Conservation (phyloP, 2,888 invertebrate species). For the Napeogenes inachia region DNA sequence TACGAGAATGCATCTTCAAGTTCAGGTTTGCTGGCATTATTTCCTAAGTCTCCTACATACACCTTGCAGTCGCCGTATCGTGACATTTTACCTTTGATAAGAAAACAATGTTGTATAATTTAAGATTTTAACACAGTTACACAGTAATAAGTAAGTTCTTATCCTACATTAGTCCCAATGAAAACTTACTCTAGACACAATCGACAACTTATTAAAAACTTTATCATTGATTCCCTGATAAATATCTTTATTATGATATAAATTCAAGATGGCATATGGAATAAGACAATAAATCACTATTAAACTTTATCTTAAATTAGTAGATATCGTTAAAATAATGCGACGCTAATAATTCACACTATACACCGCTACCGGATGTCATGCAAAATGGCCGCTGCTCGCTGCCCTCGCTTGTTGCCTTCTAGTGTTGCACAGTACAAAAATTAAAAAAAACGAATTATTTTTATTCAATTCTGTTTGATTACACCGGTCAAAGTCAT, state of each 20-base stretch:
- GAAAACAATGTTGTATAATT: conserved; percentile 7
- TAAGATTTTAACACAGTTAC: too few species aligned
- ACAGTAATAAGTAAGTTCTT: neutral
- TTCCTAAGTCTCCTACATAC: conserved; percentile 96
- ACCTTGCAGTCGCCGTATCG: conserved; percentile 94
- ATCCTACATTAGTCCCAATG: conserved; percentile 9
- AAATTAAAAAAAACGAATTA: neutral
- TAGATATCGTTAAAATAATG: conserved; percentile 14
- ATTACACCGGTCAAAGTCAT: too few species aligned
- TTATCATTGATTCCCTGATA: conserved; percentile 1
- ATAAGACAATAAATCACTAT: neutral
- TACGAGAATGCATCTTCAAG: conserved; percentile 95
- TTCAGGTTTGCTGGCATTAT: conserved; percentile 93
- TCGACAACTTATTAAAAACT: neutral
- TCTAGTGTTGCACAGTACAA: neutral
- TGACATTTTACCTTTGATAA: conserved; percentile 76
- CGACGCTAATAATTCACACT: conserved; percentile 13
- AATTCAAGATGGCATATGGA: neutral
- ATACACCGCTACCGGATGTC: conserved; percentile 18
- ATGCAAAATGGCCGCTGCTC: conserved; percentile 24
- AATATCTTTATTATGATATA: neutral
- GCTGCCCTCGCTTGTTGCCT: conserved; percentile 5
- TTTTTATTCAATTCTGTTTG: too few species aligned
- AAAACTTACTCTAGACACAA: conserved; percentile 1
- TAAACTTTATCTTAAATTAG: neutral